These are phyloP conservation scores for Trypoxylon attenuatum DNA, from an alignment of 2,888 invertebrate genomes.

Conservation along the genomic window DNA sequence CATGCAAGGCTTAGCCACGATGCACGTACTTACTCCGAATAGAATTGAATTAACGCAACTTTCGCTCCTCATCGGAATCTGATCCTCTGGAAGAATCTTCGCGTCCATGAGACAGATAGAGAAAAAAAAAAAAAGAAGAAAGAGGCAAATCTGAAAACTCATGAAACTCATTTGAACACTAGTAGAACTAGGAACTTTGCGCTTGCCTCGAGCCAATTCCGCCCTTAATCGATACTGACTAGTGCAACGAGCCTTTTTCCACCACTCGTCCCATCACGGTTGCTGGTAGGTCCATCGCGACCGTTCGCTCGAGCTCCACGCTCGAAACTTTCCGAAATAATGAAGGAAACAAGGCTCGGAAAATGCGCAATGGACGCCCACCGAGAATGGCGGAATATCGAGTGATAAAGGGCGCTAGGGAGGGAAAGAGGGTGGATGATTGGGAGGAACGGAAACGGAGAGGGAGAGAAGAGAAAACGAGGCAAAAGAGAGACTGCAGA, in stretches of 20 bases:
- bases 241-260: not conserved
- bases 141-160: too few species aligned
- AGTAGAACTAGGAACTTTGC: not conserved
- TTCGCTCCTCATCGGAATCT: too few species aligned
- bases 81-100: too few species aligned
- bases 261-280: not conserved
- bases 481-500: not conserved
- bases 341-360: not conserved
- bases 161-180: too few species aligned
- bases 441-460: not conserved
- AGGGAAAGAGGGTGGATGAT: not conserved
- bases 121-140: too few species aligned
- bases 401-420: not conserved
- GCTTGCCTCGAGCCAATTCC: not conserved
- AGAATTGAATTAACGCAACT: too few species aligned
- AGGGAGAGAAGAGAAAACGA: not conserved
- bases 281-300: too few species aligned
- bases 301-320: too few species aligned
- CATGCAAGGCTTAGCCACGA: too few species aligned
- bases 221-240: not conserved
- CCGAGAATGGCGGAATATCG: too few species aligned
- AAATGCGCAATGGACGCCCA: not conserved
- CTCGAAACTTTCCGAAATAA: not conserved
- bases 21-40: too few species aligned
- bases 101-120: too few species aligned